phyloP scores from a whole-genome alignment of 1,140 invertebrate genomes.

The Ostrea edulis region DNA sequence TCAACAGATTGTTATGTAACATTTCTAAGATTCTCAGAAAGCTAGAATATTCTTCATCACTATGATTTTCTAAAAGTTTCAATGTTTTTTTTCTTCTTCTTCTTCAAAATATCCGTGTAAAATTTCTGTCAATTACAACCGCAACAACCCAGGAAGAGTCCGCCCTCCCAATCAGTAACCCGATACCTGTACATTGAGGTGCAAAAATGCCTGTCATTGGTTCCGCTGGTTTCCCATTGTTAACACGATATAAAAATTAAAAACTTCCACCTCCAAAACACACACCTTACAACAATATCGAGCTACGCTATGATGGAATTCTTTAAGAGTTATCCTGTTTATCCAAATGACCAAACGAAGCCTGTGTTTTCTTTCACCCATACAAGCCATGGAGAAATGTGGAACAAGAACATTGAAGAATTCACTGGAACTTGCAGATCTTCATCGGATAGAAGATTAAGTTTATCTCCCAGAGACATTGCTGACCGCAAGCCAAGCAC shows the following conservation, averaged over 20 bases:
- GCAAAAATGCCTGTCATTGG: not conserved
- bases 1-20: too few relatives aligned
- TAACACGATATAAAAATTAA: not conserved
- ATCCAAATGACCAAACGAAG: not conserved
- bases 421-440: slow-evolving; percentile 17
- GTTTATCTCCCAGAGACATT: not conserved
- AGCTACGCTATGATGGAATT: not conserved
- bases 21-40: too few relatives aligned
- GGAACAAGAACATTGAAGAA: slow-evolving; percentile 25
- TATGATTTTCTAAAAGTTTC: too few relatives aligned
- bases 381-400: not conserved
- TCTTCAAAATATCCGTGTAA: not conserved
- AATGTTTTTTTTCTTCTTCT: too few relatives aligned
- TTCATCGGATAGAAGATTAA: not conserved
- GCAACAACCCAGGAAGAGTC: not conserved
- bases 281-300: not conserved
- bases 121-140: not conserved
- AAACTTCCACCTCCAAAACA: not conserved
- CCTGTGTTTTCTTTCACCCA: not conserved
- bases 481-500: not conserved
- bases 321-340: not conserved
- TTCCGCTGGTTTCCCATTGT: not conserved
- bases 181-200: not conserved
- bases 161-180: not conserved
- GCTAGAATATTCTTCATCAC: too few relatives aligned